Evolutionary conservation across 2,113 vertebrate species (phyloP).

Genomic region (Cacatua alba): DNA sequence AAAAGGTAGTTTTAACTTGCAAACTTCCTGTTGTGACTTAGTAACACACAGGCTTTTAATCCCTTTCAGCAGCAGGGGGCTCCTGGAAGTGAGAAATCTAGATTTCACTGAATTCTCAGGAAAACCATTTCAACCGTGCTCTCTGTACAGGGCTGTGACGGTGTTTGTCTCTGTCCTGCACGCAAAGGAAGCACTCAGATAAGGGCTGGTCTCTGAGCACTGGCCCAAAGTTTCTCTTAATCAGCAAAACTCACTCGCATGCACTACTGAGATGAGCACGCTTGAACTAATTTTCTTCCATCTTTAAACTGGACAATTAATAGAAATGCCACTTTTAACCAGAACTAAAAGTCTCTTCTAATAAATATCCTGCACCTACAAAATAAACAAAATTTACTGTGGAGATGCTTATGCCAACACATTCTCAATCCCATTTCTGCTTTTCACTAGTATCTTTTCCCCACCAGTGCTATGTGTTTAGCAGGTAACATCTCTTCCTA

Average conservation of each 20-base stretch:
- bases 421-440: background rate
- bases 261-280: background rate
- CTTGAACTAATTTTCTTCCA: background rate
- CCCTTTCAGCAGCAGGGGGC: conserved; percentile 51
- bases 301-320: background rate
- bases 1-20: background rate
- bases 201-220: background rate
- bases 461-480: background rate
- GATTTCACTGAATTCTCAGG: background rate
- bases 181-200: background rate
- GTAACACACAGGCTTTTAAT: background rate
- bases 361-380: background rate
- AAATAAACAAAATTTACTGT: background rate
- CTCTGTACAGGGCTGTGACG: background rate
- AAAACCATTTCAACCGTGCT: background rate
- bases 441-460: background rate
- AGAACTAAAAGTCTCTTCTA: background rate
- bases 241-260: background rate
- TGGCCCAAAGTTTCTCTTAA: background rate
- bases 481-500: background rate
- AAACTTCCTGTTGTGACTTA: background rate
- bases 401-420: background rate
- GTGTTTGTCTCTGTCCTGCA: background rate
- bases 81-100: conserved; percentile 20
- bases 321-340: background rate